phyloP scores from a whole-genome alignment of 2,113 vertebrate genomes.

The Xenus cinereus region DNA sequence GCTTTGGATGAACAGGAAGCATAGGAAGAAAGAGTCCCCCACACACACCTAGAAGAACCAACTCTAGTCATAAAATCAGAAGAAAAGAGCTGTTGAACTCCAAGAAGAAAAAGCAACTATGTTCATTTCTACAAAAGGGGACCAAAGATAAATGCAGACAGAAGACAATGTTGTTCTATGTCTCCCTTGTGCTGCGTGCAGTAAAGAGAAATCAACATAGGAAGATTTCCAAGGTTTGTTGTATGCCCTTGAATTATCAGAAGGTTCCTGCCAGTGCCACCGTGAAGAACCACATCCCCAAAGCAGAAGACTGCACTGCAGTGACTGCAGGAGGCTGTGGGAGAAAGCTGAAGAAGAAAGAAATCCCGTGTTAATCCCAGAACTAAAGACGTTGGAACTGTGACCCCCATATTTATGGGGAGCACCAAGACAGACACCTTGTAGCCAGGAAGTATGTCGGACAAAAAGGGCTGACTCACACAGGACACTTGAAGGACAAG shows the following conservation, averaged over 20 bases:
- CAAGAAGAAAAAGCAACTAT: background rate
- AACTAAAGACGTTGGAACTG: background rate
- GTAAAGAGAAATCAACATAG: background rate
- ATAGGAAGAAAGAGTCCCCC: background rate
- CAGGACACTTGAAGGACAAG: background rate
- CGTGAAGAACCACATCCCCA: fast-evolving
- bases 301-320: background rate
- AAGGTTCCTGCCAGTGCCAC: background rate
- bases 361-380: background rate
- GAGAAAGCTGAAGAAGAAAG: background rate
- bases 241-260: background rate
- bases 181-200: background rate
- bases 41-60: background rate
- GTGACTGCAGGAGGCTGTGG: background rate
- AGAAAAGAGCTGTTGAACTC: background rate
- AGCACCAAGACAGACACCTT: background rate
- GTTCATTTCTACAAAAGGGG: background rate
- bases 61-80: background rate
- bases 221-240: background rate
- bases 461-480: background rate
- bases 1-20: background rate
- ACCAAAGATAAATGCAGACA: fast-evolving
- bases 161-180: background rate
- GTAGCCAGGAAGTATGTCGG: background rate
- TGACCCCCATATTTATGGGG: background rate